Evolutionary conservation across 2,797 vertebrate genomes (phyloP).

Genomic region (Triplophysa yarkandensis): DNA sequence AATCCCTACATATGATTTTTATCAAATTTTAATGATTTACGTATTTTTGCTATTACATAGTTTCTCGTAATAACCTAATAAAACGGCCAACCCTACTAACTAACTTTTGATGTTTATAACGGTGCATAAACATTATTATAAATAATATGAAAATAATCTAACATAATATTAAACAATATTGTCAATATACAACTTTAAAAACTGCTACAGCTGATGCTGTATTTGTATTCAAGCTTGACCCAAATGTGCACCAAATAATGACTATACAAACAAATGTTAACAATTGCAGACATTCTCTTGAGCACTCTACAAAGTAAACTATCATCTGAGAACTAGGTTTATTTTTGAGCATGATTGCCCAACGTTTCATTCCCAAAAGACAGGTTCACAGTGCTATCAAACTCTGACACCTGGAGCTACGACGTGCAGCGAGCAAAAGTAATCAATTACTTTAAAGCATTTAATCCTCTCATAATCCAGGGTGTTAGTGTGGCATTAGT

Average conservation of each 20-base stretch:
- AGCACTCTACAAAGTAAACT: background rate
- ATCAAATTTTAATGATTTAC: too few species aligned
- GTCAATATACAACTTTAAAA: too few species aligned
- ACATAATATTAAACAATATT: too few species aligned
- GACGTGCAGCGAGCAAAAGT: slow-evolving; percentile 28
- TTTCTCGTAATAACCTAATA: too few species aligned
- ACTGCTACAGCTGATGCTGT: background rate
- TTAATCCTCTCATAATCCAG: slow-evolving; percentile 52
- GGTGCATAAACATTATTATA: too few species aligned
- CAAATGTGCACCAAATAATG: background rate
- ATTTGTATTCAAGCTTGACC: background rate
- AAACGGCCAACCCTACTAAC: too few species aligned
- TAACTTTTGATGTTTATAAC: too few species aligned
- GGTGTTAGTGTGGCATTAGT: slow-evolving; percentile 47
- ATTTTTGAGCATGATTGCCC: background rate
- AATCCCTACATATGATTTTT: too few species aligned
- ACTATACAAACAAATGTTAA: background rate
- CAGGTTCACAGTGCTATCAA: slow-evolving; percentile 10
- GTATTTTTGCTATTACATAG: too few species aligned
- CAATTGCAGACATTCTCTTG: background rate
- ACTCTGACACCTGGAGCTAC: slow-evolving; percentile 43
- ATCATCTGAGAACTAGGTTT: background rate
- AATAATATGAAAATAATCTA: too few species aligned
- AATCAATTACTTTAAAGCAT: slow-evolving; percentile 52
- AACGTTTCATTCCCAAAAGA: slow-evolving; percentile 15